A percentile compares a stretch with the other conserved stretches of the same genome.
These are phyloP conservation scores for Synergus umbraculus DNA, from an alignment of 2,888 invertebrate species.

Conservation along the genomic window DNA sequence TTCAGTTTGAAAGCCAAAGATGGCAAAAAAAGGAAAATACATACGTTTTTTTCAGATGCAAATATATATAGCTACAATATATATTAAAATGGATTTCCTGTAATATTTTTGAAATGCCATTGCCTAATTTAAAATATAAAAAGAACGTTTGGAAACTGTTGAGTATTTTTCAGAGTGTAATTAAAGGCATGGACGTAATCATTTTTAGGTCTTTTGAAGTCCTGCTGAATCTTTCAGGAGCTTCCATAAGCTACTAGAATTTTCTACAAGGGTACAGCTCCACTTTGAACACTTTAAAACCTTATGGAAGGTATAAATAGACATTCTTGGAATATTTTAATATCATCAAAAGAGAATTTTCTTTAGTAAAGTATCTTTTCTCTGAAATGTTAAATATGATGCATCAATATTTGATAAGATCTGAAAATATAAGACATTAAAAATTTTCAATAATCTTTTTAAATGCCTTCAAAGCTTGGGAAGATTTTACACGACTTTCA, in stretches of 20 bases:
- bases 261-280: neutral
- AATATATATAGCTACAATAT: no score
- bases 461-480: neutral
- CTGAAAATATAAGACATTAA: neutral
- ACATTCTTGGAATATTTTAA: neutral
- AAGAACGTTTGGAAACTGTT: slow-evolving; percentile 2
- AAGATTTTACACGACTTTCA: neutral
- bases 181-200: neutral
- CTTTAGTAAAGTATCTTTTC: no score
- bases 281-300: slow-evolving; percentile 16
- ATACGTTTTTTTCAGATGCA: no score
- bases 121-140: neutral
- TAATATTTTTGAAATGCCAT: neutral
- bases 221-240: slow-evolving; percentile 17
- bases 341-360: neutral
- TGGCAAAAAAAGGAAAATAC: no score
- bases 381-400: neutral
- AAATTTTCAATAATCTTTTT: neutral
- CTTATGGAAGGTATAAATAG: neutral
- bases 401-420: neutral
- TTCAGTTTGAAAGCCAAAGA: no score
- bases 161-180: slow-evolving; percentile 16
- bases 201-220: slow-evolving; percentile 15
- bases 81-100: no score
- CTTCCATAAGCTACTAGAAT: slow-evolving; percentile 19